These are phyloP conservation scores for Pangasius krempfi DNA, from an alignment of 2,797 vertebrate genomes.

Conservation along the genomic window DNA sequence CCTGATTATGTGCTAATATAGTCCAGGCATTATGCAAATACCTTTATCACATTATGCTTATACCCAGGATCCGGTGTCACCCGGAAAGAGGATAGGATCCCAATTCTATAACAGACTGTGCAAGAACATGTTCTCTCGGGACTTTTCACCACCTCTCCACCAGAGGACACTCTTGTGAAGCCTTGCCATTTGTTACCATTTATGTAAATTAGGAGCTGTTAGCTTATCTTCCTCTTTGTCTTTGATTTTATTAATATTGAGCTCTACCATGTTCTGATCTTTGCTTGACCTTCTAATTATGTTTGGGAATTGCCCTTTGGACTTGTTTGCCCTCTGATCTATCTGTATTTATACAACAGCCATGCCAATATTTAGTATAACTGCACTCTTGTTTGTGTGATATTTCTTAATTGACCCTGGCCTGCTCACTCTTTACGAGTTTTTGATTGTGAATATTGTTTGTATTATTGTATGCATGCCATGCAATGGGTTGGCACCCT, in stretches of 20 bases:
- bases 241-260: no score
- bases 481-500: no score
- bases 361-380: not conserved
- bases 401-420: not conserved
- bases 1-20: not conserved
- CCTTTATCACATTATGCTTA: not conserved
- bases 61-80: not conserved
- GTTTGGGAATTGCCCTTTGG: no score
- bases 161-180: not conserved
- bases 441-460: not conserved
- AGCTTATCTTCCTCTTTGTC: not conserved
- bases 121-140: not conserved
- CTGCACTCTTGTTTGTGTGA: not conserved
- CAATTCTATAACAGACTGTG: not conserved
- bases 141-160: not conserved
- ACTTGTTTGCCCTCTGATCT: no score
- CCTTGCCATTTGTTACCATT: not conserved
- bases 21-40: not conserved
- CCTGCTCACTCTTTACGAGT: not conserved
- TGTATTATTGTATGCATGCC: no score
- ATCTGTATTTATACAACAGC: no score
- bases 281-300: no score
- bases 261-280: no score
- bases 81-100: not conserved
- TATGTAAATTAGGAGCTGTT: not conserved